phyloP scores from a whole-genome alignment of 2,797 vertebrate genomes.

The Lepilemur ruficaudatus region DNA sequence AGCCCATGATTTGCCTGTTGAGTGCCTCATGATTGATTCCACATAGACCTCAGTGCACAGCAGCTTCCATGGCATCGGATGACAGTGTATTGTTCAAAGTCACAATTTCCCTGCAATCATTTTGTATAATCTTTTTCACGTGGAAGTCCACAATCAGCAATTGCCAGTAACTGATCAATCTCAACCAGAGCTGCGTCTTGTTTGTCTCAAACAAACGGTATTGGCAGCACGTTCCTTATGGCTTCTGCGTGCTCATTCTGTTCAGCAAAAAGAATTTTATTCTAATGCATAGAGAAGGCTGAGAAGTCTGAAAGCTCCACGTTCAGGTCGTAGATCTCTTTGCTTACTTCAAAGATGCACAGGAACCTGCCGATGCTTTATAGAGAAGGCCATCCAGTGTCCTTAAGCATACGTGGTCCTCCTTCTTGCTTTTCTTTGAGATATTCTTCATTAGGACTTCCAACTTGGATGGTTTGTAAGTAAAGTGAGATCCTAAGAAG shows the following conservation, averaged over 20 bases:
- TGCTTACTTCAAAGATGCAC: constrained; percentile 81
- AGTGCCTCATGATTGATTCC: constrained; percentile 86
- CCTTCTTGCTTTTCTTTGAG: constrained; percentile 73
- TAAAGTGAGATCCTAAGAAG: constrained; percentile 51
- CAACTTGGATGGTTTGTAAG: constrained; percentile 60
- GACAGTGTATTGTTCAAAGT: neutral
- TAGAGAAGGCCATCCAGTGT: constrained; percentile 81
- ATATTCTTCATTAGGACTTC: constrained; percentile 56
- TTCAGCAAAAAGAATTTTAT: constrained; percentile 74
- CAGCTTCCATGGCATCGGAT: neutral
- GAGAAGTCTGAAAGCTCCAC: constrained; percentile 76
- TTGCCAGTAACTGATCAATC: constrained; percentile 77
- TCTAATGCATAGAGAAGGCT: constrained; percentile 81
- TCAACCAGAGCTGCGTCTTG: constrained; percentile 77
- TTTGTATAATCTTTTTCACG: constrained; percentile 42
- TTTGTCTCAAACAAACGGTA: constrained; percentile 82
- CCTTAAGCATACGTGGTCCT: constrained; percentile 80
- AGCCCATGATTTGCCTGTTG: constrained; percentile 86
- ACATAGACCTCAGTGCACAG: constrained; percentile 78
- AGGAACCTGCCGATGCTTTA: constrained; percentile 82
- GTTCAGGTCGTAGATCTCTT: constrained; percentile 80
- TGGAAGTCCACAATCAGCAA: constrained; percentile 78
- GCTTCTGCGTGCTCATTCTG: constrained; percentile 79
- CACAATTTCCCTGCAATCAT: constrained; percentile 43
- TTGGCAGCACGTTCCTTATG: constrained; percentile 52